Evolutionary conservation across 2,888 invertebrate species (phyloP).

Genomic region (Sarcophaga variegata): DNA sequence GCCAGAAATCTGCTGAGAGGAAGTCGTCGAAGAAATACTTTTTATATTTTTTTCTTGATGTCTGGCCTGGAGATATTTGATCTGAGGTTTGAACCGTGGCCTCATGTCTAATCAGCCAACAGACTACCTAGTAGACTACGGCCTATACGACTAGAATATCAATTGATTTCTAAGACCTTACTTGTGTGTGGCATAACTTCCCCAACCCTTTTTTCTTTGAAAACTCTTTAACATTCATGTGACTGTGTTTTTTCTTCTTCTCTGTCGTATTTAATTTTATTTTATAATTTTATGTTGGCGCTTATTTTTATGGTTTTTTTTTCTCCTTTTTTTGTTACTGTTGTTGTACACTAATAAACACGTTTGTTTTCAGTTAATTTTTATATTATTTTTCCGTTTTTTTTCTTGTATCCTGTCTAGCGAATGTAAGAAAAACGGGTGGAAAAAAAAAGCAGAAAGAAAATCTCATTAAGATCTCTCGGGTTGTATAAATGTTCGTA

Average conservation of each 20-base stretch:
- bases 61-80: no score
- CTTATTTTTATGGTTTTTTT: background rate
- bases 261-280: background rate
- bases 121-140: no score
- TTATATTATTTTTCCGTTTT: slow-evolving; percentile 3
- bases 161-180: no score
- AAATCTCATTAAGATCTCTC: slow-evolving; percentile 59
- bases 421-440: background rate
- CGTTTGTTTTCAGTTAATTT: slow-evolving; percentile 25
- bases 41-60: no score
- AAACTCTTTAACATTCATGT: slow-evolving; percentile 27
- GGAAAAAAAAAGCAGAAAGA: background rate
- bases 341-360: slow-evolving; percentile 39
- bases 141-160: no score
- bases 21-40: no score
- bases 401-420: slow-evolving; percentile 30
- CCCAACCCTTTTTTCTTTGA: background rate
- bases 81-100: no score
- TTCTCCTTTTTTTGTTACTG: background rate
- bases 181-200: background rate
- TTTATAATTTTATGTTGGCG: slow-evolving; percentile 6
- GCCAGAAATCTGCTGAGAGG: no score
- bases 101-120: no score
- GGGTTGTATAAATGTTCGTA: slow-evolving; percentile 44
- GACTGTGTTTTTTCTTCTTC: background rate